Evolutionary conservation across 2,113 vertebrate species (phyloP).

Genomic region (Notarius lentiginosus): DNA sequence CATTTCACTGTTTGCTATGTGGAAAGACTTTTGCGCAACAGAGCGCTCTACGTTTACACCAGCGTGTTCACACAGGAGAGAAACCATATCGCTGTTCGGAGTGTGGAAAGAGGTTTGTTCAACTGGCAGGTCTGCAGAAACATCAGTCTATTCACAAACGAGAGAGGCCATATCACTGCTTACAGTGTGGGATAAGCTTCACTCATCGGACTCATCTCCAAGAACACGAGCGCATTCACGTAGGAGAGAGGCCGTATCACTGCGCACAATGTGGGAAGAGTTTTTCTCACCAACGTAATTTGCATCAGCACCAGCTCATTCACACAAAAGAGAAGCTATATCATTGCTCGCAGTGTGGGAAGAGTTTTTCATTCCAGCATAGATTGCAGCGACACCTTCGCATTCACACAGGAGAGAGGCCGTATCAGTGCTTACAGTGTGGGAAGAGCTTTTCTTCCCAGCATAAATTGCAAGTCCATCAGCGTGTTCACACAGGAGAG

Average conservation of each 20-base stretch:
- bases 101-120: constrained; percentile 17
- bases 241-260: constrained; percentile 18
- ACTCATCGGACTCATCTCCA: constrained; percentile 27
- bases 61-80: constrained; percentile 13
- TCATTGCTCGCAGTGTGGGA: background rate
- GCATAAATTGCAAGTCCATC: constrained; percentile 21
- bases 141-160: constrained; percentile 22
- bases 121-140: constrained; percentile 17
- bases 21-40: constrained; percentile 20
- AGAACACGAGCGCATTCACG: constrained; percentile 26
- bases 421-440: constrained; percentile 15
- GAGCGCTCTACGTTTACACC: constrained; percentile 13
- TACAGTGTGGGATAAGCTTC: constrained; percentile 16
- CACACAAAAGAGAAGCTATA: constrained; percentile 23
- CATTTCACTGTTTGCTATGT: constrained; percentile 7
- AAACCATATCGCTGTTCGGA: constrained; percentile 8
- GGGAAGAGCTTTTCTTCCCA: constrained; percentile 25
- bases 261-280: constrained; percentile 15
- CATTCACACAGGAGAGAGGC: constrained; percentile 13
- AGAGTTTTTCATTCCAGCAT: constrained; percentile 19
- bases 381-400: constrained; percentile 13
- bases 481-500: constrained; percentile 21
- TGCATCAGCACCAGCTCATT: constrained; percentile 19
- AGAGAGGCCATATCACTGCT: constrained; percentile 18
- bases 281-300: constrained; percentile 16